A percentile compares a stretch with the other conserved stretches of the same genome.
Conservation (phyloP, 2,113 vertebrate species). For the Gorilla gorilla region DNA sequence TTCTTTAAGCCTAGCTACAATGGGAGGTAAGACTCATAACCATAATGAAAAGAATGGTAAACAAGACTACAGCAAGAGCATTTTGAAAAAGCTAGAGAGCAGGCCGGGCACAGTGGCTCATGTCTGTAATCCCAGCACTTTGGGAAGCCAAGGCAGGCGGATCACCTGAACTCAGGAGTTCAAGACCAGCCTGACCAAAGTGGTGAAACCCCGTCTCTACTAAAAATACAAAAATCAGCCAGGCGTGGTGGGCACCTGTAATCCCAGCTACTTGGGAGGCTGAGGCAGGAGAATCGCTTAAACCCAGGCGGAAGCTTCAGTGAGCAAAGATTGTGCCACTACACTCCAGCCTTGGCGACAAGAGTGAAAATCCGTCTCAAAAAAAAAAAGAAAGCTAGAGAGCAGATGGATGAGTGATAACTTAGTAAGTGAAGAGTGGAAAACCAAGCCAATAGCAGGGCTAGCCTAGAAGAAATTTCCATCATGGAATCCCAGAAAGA, state of each 20-base stretch:
- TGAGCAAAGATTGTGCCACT: not conserved
- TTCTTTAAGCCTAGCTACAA: not conserved
- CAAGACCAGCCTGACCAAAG: no score
- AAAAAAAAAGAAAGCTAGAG: not conserved
- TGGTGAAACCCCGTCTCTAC: no score
- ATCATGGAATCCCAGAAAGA: not conserved
- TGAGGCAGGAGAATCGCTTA: not conserved
- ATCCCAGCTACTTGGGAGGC: not conserved
- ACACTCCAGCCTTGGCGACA: not conserved
- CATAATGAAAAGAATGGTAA: not conserved
- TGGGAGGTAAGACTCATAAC: not conserved
- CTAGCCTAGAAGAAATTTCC: not conserved
- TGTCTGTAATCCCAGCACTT: no score
- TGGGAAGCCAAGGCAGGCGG: no score
- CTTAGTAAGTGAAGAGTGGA: not conserved
- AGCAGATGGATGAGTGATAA: not conserved
- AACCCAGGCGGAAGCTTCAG: not conserved
- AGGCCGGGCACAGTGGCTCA: no score
- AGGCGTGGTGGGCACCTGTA: not conserved
- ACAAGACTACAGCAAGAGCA: not conserved
- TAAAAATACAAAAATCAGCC: no score
- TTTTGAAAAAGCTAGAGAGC: not conserved
- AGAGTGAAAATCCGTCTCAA: not conserved
- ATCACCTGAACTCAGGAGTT: no score
- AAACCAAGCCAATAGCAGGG: not conserved